Evolutionary conservation across 2,888 invertebrate species (phyloP).

Genomic region (Torymus auratus): DNA sequence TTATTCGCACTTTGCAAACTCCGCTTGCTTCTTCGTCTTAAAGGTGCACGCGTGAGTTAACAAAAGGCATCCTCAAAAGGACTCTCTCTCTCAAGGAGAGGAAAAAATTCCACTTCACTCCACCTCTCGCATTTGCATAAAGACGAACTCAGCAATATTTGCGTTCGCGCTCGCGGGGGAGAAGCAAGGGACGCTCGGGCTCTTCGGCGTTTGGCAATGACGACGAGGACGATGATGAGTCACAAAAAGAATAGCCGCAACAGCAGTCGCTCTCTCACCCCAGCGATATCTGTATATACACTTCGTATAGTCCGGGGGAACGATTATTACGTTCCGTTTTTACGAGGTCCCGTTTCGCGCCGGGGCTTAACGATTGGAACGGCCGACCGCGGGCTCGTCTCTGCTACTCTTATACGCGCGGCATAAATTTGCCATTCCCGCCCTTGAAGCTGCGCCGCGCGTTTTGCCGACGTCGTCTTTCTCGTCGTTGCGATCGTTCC

Average conservation of each 20-base stretch:
- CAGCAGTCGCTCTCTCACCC: not conserved
- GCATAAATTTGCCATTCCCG: conserved; percentile 61
- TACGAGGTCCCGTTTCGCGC: conserved; percentile 66
- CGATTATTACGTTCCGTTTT: conserved; percentile 62
- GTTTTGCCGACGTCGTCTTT: not conserved
- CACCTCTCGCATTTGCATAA: conserved; percentile 31
- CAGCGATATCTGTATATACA: not conserved
- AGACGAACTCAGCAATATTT: conserved; percentile 13
- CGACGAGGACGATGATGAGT: conserved; percentile 44
- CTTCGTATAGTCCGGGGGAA: not conserved
- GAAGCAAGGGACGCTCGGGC: conserved; percentile 50
- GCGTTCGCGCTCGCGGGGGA: not conserved
- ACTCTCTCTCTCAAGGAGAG: not conserved
- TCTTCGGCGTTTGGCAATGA: conserved; percentile 11
- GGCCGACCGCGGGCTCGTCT: conserved; percentile 56
- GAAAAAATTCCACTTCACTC: not conserved
- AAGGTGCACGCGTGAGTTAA: conserved; percentile 22
- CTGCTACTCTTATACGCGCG: conserved; percentile 40
- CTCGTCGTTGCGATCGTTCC: conserved; percentile 12
- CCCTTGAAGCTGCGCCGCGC: conserved; percentile 42
- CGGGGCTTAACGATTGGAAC: conserved; percentile 65
- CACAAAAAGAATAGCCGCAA: not conserved
- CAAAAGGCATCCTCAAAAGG: conserved; percentile 24
- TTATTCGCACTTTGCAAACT: conserved; percentile 42
- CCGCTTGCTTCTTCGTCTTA: not conserved